Conservation (phyloP, 2,113 vertebrate species). For the Xyrauchen texanus region DNA sequence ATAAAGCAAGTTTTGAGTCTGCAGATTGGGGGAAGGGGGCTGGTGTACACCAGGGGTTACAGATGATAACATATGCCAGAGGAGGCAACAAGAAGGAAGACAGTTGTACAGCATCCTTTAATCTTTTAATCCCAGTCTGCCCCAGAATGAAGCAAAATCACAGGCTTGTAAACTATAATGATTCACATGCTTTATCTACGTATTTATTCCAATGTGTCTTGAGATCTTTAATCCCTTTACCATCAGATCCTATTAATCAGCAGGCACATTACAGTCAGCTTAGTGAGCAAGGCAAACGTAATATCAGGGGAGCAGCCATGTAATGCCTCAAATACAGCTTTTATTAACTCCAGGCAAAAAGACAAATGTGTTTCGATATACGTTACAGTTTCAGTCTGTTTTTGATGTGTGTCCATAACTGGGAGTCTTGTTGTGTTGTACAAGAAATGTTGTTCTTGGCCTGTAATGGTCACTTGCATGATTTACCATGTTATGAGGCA, state of each 20-base stretch:
- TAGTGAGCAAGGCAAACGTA: too few species aligned
- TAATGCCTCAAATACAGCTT: too few species aligned
- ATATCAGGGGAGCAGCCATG: too few species aligned
- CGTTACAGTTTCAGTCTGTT: neutral
- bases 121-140: conserved; percentile 32
- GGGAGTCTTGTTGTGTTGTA: neutral
- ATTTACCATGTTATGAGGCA: neutral
- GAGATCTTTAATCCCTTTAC: conserved; percentile 30
- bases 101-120: conserved; percentile 26
- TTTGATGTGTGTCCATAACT: neutral
- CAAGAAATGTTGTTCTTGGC: conserved; percentile 10
- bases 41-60: neutral
- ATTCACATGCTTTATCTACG: conserved; percentile 2
- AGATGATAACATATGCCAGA: conserved; percentile 6
- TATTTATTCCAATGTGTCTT: neutral
- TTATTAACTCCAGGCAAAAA: too few species aligned
- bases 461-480: neutral
- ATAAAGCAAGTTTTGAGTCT: conserved; percentile 4
- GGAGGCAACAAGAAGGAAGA: neutral
- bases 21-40: neutral
- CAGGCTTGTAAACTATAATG: conserved; percentile 11
- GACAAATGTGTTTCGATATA: too few species aligned
- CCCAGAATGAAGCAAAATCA: conserved; percentile 32
- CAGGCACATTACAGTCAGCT: too few species aligned
- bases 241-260: conserved; percentile 19